A percentile compares a stretch with the other conserved stretches of the same genome.
Evolutionary conservation across 2,888 invertebrate genomes (phyloP).

Genomic region (Stratiomys singularior): DNA sequence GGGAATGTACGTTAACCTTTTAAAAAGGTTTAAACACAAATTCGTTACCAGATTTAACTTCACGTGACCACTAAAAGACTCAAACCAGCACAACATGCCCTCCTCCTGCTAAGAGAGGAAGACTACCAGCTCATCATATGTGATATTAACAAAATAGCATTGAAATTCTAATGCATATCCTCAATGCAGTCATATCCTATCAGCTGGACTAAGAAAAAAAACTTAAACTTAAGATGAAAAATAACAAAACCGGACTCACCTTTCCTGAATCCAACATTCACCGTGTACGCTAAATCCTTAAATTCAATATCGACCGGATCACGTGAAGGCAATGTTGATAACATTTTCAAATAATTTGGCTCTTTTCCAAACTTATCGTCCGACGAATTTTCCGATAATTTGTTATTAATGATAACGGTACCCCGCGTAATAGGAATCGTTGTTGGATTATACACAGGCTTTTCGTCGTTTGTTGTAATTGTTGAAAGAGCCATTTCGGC

Average conservation of each 20-base stretch:
- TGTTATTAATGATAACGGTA: slow-evolving; percentile 47
- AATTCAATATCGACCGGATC: slow-evolving; percentile 78
- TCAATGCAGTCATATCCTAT: too few relatives aligned
- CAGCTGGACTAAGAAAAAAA: too few relatives aligned
- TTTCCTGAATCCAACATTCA: slow-evolving; percentile 77
- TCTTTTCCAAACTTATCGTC: slow-evolving; percentile 44
- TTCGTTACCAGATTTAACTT: too few relatives aligned
- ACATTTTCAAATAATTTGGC: slow-evolving; percentile 53
- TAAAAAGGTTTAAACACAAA: too few relatives aligned
- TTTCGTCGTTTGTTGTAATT: slow-evolving; percentile 48
- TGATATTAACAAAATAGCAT: too few relatives aligned
- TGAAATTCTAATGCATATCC: too few relatives aligned
- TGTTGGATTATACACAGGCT: slow-evolving; percentile 53
- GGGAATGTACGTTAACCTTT: too few relatives aligned
- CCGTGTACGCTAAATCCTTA: slow-evolving; percentile 77
- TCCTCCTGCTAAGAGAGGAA: too few relatives aligned
- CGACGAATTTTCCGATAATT: slow-evolving; percentile 31
- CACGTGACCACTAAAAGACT: too few relatives aligned
- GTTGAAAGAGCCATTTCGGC: slow-evolving; percentile 48
- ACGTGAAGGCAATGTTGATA: slow-evolving; percentile 63
- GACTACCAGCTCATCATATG: too few relatives aligned
- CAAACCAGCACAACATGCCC: too few relatives aligned
- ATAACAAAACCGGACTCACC: slow-evolving; percentile 69
- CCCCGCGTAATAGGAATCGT: slow-evolving; percentile 48
- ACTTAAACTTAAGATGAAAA: too few relatives aligned